These are phyloP conservation scores for Rhagologus leucostigma DNA, from an alignment of 2,113 vertebrate genomes.

Conservation along the genomic window DNA sequence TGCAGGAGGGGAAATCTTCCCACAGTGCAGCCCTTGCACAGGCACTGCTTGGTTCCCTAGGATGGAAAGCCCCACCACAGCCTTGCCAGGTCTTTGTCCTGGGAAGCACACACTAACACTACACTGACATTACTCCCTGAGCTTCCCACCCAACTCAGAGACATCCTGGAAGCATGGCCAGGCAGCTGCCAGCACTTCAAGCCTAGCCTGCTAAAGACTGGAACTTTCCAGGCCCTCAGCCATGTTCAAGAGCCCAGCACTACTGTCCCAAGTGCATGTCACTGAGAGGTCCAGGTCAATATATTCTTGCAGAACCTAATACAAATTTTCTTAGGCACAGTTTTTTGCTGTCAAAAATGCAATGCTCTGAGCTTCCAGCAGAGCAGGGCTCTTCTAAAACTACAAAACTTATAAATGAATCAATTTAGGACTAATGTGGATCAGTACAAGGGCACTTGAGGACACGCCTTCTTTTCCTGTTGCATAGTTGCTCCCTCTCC, in stretches of 20 bases:
- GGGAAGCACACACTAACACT: not conserved
- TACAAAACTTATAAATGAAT: not conserved
- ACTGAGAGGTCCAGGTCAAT: not conserved
- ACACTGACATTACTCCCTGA: too few relatives aligned
- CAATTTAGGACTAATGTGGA: not conserved
- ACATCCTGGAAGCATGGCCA: not conserved
- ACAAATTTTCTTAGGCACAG: not conserved
- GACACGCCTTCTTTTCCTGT: not conserved
- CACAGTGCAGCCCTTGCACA: not conserved
- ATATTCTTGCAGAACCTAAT: not conserved
- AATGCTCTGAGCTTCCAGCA: not conserved
- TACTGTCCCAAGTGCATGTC: not conserved
- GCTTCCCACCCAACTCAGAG: not conserved
- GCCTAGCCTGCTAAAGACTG: rapidly evolving
- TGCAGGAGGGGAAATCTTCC: not conserved
- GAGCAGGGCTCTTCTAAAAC: not conserved
- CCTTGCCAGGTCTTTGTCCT: not conserved
- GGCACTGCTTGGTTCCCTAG: not conserved
- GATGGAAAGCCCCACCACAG: not conserved
- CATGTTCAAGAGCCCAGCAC: not conserved
- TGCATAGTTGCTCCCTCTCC: not conserved
- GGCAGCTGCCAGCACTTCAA: not conserved
- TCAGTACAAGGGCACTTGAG: not conserved
- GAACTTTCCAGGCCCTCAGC: not conserved
- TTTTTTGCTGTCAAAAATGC: not conserved